Evolutionary conservation across 2,113 vertebrate genomes (phyloP), one percentile per base, ranked within the genome.

Genomic region (Sinosuthora webbiana): DNA sequence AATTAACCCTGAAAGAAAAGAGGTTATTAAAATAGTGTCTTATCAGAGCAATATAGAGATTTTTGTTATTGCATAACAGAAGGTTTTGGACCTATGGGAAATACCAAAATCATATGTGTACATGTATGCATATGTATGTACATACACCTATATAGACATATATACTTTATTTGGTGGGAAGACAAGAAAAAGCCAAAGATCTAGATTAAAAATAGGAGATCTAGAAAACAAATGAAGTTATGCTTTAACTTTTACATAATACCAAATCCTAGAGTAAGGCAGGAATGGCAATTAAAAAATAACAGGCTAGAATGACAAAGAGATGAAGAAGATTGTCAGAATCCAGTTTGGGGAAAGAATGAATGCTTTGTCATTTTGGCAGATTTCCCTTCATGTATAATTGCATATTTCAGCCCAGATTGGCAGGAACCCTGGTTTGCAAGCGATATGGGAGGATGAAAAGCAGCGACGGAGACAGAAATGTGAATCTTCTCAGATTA

Each of bases 401-500:
- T 77, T 95, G 94, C 55, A 20, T 95, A 71, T 97, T 98, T 83
- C 95, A 99, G 99, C 97, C 98, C 99, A 99, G 96, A 98, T 99
- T 91, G 99, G 99, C 91, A 98, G 97, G 95, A 99, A 99, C 91
- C 99, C 99, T 33, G 99, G 99, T 41, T 98, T 99, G 35, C 99
- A 99, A 94, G 98, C 98, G 80, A 99, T 99, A 97, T 99, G 99
- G 99, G 99, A 99, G 96, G 99, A 99, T 83, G 99, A 99, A 97
- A 99, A 99, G 95, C 99, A 99, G 95, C 98, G 99, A 52, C 98
- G 99, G 92, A 98, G 98, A 92, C 98, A 99, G 87, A 99, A 98
- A 96, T 98, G 98, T 89, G 98, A 99, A 97, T 96, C 97, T 65
- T 99, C 99, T 85, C 99, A 99, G 95, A 98, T 99, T 84, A 98